Evolutionary conservation across 2,888 invertebrate genomes (phyloP).

Genomic region (Erebia epiphron): DNA sequence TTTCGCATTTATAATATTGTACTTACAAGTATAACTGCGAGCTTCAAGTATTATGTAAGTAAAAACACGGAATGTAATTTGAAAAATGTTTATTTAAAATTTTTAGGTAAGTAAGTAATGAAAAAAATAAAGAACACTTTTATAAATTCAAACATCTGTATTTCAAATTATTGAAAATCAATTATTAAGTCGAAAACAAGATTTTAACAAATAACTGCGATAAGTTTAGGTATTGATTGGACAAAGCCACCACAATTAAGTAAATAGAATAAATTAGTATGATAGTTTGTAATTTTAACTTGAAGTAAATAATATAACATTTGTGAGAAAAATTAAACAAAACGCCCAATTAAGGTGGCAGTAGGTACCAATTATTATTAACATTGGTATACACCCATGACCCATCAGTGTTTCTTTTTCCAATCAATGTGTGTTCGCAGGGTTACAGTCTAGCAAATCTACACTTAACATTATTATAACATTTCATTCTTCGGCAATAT

Average conservation of each 20-base stretch:
- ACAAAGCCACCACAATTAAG: slow-evolving; percentile 64
- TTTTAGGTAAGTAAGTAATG: not conserved
- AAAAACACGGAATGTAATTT: no score
- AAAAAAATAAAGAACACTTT: slow-evolving; percentile 47
- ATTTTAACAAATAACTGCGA: slow-evolving; percentile 76
- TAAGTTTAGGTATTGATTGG: slow-evolving; percentile 74
- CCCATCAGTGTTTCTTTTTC: slow-evolving; percentile 55
- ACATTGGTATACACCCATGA: no score
- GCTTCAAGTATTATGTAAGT: not conserved
- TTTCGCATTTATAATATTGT: no score
- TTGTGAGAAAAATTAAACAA: slow-evolving; percentile 56
- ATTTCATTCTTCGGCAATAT: slow-evolving; percentile 77
- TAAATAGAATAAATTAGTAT: slow-evolving; percentile 42
- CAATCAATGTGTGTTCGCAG: slow-evolving; percentile 74
- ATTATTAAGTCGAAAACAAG: slow-evolving; percentile 79
- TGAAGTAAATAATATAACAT: slow-evolving; percentile 52
- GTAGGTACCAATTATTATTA: no score
- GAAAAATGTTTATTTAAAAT: not conserved
- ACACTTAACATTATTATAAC: slow-evolving; percentile 76
- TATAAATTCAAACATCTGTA: slow-evolving; percentile 79
- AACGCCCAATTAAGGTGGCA: slow-evolving; percentile 51
- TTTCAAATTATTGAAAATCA: slow-evolving; percentile 76
- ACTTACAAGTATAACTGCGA: no score
- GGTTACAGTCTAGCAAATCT: slow-evolving; percentile 78
- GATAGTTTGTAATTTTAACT: slow-evolving; percentile 41